A percentile compares a stretch with the other conserved stretches of the same genome.
Conservation (phyloP, 2,888 invertebrate genomes). For the Perithous albicinctus region DNA sequence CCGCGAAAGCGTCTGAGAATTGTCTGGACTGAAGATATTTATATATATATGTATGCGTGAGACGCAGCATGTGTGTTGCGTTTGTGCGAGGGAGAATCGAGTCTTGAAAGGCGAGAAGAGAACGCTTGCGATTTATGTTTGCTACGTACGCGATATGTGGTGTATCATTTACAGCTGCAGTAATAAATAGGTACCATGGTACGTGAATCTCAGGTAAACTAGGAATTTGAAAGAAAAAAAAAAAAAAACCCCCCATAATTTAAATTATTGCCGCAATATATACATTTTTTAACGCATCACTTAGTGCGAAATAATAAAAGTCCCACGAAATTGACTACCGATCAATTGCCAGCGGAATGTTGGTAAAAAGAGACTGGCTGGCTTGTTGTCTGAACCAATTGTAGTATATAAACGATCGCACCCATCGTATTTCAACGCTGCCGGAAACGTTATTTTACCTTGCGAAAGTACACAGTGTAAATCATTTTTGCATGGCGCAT, state of each 20-base stretch:
- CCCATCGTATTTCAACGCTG: not conserved
- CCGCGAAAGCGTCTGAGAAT: slow-evolving; percentile 68
- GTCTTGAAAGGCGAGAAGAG: slow-evolving; percentile 35
- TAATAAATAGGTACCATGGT: not conserved
- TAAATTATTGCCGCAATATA: too few relatives aligned
- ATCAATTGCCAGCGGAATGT: not conserved
- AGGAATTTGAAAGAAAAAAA: too few relatives aligned
- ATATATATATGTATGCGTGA: slow-evolving; percentile 45
- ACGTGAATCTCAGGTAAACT: not conserved
- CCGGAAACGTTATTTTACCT: slow-evolving; percentile 12
- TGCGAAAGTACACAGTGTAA: slow-evolving; percentile 15
- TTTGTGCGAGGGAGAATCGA: slow-evolving; percentile 15
- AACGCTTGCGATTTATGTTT: slow-evolving; percentile 3
- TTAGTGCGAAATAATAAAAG: too few relatives aligned
- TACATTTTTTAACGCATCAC: too few relatives aligned
- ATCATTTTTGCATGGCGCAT: slow-evolving; percentile 22
- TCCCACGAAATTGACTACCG: too few relatives aligned
- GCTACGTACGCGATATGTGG: not conserved
- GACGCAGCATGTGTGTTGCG: slow-evolving; percentile 47
- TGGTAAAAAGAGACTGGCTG: not conserved
- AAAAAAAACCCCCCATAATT: too few relatives aligned
- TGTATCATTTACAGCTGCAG: not conserved
- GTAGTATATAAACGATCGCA: not conserved
- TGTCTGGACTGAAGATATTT: slow-evolving; percentile 54
- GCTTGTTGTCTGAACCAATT: not conserved